Conservation (phyloP, 2,888 invertebrate species). For the Chrysotoxum bicinctum region DNA sequence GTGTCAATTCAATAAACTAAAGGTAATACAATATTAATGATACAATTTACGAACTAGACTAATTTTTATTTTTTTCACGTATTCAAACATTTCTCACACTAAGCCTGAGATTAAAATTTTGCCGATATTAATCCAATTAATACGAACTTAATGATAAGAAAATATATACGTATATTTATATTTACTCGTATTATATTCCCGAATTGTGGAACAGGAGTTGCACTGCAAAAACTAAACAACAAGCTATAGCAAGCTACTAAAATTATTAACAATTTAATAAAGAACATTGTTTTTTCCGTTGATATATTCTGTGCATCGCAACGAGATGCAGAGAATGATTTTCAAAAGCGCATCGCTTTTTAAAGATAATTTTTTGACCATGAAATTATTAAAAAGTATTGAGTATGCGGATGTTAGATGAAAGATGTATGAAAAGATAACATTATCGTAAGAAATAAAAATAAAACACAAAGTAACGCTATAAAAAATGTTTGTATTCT, state of each 20-base stretch:
- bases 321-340: not conserved
- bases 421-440: constrained; percentile 5
- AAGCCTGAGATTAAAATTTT: too few species aligned
- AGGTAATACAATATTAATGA: too few species aligned
- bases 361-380: constrained; percentile 24
- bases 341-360: constrained; percentile 14
- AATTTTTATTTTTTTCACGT: too few species aligned
- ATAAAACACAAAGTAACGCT: constrained; percentile 3
- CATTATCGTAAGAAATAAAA: not conserved
- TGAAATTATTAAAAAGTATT: not conserved
- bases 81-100: too few species aligned
- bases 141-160: too few species aligned
- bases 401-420: constrained; percentile 15
- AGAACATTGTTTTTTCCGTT: constrained; percentile 23
- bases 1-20: not conserved
- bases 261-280: not conserved
- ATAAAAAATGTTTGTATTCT: too few species aligned
- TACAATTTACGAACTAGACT: too few species aligned
- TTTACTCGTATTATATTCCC: too few species aligned
- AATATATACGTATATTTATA: not conserved
- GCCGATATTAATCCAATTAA: too few species aligned
- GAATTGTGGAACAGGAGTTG: constrained; percentile 21
- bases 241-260: not conserved
- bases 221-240: not conserved
- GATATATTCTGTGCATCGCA: not conserved